Base-by-base conservation (phyloP, 2,888 invertebrate species). In the Aplocera efformata region DNA sequence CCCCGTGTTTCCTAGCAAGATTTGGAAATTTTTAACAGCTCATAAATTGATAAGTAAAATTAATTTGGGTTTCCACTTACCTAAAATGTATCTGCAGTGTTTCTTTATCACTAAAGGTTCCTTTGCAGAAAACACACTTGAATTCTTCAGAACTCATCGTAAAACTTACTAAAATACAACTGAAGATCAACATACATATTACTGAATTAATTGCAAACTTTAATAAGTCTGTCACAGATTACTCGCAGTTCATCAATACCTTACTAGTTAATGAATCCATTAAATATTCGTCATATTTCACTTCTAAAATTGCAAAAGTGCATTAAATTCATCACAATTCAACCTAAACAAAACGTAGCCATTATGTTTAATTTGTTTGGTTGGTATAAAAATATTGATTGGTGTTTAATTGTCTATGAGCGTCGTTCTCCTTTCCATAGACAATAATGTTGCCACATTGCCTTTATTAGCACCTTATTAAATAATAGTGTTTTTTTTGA, bases 11-110 rank as follows among this genome's bases (percentile, higher is more conserved):
- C 54, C 92, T 92, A 56, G 1, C 1, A 29, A 32, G 22, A 30
- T 30, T 10, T 24, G 61, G 53, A 32, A 44, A 33, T 49, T 28
- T 23, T 17, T 5, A 17, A 5, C 13, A 2, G 13, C 13, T 5
- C 13, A 17, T 2, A 2, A 3, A 17, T 17, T 17, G 5, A 3
- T 17, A 17, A n/a, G n/a, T n/a, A n/a, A n/a, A n/a, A n/a, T n/a
- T n/a, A n/a, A n/a, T n/a, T n/a, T n/a, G 4, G 6, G 1, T 7
- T 30, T 30, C 10, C 9, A 7, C 22, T 58, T 77, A 91, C 91
- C 91, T 90, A 69, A 91, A 92, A 76, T 92, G 92, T 52, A 89
- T 85, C 65, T 91, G 90, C 47, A 92, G 72, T 34, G 85, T 88
- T 67, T 90, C 90, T 66, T 91, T 91, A 48, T 83, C 82, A 36